These are phyloP conservation scores for Macquaria ambigua DNA, from an alignment of 2,113 vertebrate genomes.

Conservation along the genomic window DNA sequence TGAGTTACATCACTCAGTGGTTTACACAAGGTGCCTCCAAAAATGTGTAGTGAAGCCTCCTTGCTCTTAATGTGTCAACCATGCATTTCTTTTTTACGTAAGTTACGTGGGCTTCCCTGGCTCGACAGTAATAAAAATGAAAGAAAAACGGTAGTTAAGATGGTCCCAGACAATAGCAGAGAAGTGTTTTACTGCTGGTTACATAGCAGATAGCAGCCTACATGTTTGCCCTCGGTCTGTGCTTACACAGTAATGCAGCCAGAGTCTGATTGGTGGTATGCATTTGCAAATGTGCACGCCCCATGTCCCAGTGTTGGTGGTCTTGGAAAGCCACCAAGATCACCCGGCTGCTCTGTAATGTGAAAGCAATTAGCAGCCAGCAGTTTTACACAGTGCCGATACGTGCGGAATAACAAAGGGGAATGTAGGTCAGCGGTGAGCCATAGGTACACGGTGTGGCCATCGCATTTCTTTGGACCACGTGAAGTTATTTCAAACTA, in stretches of 20 bases:
- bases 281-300: slow-evolving; percentile 67
- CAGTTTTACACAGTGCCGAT: slow-evolving; percentile 82
- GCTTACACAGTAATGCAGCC: slow-evolving; percentile 27
- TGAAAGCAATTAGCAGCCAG: slow-evolving; percentile 92
- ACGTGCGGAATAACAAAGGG: slow-evolving; percentile 81
- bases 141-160: slow-evolving; percentile 38
- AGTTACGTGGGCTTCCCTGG: background rate
- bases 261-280: slow-evolving; percentile 62
- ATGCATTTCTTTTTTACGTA: slow-evolving; percentile 7
- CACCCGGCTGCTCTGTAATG: slow-evolving; percentile 88
- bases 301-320: slow-evolving; percentile 86
- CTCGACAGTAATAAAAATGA: background rate
- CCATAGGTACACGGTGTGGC: slow-evolving; percentile 50
- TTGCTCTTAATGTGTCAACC: slow-evolving; percentile 6
- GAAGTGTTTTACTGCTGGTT: slow-evolving; percentile 44
- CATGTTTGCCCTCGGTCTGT: slow-evolving; percentile 29
- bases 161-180: slow-evolving; percentile 34
- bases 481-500: background rate
- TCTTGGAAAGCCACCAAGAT: slow-evolving; percentile 90
- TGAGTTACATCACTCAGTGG: slow-evolving; percentile 28
- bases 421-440: slow-evolving; percentile 74
- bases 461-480: background rate
- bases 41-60: slow-evolving; percentile 6
- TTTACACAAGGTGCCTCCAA: slow-evolving; percentile 32
- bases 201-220: slow-evolving; percentile 42